phyloP scores from a whole-genome alignment of 2,797 vertebrate genomes.

The Otus scops region DNA sequence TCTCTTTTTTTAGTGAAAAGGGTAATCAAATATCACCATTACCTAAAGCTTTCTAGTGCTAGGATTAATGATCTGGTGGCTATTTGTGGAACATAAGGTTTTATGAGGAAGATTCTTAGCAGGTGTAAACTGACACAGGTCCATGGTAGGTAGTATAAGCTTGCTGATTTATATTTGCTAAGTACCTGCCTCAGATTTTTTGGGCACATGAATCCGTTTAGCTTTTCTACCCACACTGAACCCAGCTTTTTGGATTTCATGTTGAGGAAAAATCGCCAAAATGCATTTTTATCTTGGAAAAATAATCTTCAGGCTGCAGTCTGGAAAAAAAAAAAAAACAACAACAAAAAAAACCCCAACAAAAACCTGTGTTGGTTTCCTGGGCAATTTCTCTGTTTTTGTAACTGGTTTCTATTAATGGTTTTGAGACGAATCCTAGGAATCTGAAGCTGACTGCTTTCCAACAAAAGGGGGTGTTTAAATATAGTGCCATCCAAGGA shows the following conservation, averaged over 20 bases:
- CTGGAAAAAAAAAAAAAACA: background rate
- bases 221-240: background rate
- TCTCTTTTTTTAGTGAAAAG: background rate
- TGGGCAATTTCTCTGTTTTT: constrained; percentile 58
- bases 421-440: constrained; percentile 57
- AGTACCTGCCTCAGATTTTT: background rate
- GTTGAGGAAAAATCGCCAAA: background rate
- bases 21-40: background rate
- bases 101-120: background rate
- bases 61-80: background rate
- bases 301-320: background rate
- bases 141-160: background rate
- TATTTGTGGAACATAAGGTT: background rate
- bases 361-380: constrained; percentile 21
- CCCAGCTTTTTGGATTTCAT: background rate
- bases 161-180: background rate
- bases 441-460: constrained; percentile 31
- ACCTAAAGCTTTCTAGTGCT: background rate
- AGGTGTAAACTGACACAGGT: background rate
- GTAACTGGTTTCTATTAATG: constrained; percentile 58
- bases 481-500: background rate
- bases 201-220: background rate
- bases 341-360: too few relatives aligned
- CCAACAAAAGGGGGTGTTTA: background rate
- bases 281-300: background rate